Conservation (phyloP, 2,797 vertebrate species). For the Enteromius fasciolatus region DNA sequence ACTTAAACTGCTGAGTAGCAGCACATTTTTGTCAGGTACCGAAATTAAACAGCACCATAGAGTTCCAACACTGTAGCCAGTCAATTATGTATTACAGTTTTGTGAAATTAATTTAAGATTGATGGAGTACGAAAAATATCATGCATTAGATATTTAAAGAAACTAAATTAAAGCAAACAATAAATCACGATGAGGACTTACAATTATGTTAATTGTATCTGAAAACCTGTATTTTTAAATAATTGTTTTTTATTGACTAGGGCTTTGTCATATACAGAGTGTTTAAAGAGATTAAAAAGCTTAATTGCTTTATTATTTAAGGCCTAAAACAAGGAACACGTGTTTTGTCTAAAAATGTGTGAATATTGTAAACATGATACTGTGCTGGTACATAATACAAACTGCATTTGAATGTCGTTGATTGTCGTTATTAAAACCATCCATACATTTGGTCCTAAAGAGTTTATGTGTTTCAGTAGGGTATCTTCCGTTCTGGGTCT, state of each 20-base stretch:
- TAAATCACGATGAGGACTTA: not conserved
- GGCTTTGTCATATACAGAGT: not conserved
- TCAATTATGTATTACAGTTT: not conserved
- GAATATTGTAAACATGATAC: not conserved
- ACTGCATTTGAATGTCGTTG: not conserved
- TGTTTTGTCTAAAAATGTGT: conserved; percentile 14
- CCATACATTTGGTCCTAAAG: not conserved
- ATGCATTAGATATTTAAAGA: not conserved
- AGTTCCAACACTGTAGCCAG: not conserved
- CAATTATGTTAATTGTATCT: not conserved
- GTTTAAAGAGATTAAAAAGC: not conserved
- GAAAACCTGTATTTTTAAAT: not conserved
- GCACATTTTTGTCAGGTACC: not conserved
- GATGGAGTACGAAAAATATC: not conserved
- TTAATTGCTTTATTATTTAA: not conserved
- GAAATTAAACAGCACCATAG: not conserved
- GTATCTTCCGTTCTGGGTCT: conserved; percentile 86
- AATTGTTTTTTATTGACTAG: not conserved
- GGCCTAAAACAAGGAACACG: not conserved
- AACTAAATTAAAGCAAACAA: not conserved
- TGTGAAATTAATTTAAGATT: not conserved
- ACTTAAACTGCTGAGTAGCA: not conserved
- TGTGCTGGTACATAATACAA: not conserved
- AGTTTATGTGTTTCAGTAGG: conserved; percentile 52
- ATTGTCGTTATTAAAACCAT: not conserved